Evolutionary conservation across 1,140 invertebrate species (phyloP).

Genomic region (Aphis gossypii): DNA sequence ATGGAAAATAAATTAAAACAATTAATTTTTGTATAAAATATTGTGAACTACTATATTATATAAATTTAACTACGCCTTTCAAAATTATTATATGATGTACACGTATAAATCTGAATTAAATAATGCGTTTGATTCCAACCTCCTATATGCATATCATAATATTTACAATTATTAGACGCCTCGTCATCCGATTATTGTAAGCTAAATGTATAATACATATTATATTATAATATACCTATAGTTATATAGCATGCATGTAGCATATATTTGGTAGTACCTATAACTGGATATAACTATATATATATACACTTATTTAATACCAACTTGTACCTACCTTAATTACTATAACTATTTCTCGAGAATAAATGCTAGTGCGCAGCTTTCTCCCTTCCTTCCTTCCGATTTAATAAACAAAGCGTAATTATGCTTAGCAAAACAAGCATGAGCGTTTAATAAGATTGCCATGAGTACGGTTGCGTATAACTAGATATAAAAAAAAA

Average conservation of each 20-base stretch:
- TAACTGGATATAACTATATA: neutral
- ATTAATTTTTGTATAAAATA: neutral
- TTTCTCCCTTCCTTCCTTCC: neutral
- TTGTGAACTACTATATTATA: neutral
- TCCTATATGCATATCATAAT: too few species aligned
- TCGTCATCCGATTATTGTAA: too few species aligned
- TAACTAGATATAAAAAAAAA: neutral
- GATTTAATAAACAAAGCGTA: constrained; percentile 14
- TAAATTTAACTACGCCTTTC: too few species aligned
- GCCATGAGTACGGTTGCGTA: neutral
- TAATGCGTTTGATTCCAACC: too few species aligned
- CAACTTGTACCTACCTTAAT: neutral
- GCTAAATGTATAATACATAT: neutral
- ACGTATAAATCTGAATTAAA: too few species aligned
- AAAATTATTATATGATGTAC: too few species aligned
- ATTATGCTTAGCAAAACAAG: constrained; percentile 30
- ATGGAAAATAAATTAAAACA: neutral
- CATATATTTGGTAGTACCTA: neutral
- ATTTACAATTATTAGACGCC: too few species aligned
- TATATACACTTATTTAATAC: neutral
- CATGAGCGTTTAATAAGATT: constrained; percentile 45
- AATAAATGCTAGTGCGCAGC: neutral
- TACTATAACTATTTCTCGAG: neutral
- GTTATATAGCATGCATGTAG: too few species aligned
- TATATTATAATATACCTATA: too few species aligned